These are phyloP conservation scores for Neuroterus valhalla DNA, from an alignment of 1,140 invertebrate species.

Conservation along the genomic window DNA sequence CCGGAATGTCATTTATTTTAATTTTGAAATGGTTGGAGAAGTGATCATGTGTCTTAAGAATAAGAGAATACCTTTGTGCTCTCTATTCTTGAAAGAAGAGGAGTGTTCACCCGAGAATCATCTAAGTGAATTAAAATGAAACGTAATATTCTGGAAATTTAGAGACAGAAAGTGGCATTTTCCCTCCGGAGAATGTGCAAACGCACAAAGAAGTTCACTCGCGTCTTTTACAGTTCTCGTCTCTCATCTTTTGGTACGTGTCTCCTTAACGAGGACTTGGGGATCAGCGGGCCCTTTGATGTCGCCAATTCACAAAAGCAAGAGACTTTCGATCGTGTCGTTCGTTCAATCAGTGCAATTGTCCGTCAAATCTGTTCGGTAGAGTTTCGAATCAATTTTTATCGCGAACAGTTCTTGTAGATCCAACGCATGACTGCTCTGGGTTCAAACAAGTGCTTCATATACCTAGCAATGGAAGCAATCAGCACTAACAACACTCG, in stretches of 20 bases:
- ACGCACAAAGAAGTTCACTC: slow-evolving; percentile 1
- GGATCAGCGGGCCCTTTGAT: slow-evolving; percentile 53
- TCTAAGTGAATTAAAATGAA: background rate
- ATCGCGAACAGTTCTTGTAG: slow-evolving; percentile 20
- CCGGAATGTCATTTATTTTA: too few species aligned
- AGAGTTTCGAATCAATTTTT: slow-evolving; percentile 59
- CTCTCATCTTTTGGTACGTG: background rate
- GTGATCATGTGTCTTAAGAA: too few species aligned
- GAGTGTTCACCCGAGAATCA: background rate
- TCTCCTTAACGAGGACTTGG: slow-evolving; percentile 23
- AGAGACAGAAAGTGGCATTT: slow-evolving; percentile 1
- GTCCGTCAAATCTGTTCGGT: slow-evolving; percentile 61
- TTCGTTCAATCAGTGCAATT: slow-evolving; percentile 65
- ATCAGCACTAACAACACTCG: background rate
- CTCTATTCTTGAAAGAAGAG: too few species aligned
- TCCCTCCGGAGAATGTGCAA: background rate
- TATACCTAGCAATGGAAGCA: background rate
- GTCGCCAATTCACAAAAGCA: slow-evolving; percentile 31
- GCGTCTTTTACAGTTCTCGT: background rate
- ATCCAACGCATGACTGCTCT: slow-evolving; percentile 28
- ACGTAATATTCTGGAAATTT: background rate
- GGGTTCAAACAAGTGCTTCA: slow-evolving; percentile 1
- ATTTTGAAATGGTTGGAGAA: too few species aligned
- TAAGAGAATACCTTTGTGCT: too few species aligned
- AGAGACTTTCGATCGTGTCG: slow-evolving; percentile 11